Evolutionary conservation across 2,797 vertebrate species (phyloP).

Genomic region (Pseudocheirus occidentalis): DNA sequence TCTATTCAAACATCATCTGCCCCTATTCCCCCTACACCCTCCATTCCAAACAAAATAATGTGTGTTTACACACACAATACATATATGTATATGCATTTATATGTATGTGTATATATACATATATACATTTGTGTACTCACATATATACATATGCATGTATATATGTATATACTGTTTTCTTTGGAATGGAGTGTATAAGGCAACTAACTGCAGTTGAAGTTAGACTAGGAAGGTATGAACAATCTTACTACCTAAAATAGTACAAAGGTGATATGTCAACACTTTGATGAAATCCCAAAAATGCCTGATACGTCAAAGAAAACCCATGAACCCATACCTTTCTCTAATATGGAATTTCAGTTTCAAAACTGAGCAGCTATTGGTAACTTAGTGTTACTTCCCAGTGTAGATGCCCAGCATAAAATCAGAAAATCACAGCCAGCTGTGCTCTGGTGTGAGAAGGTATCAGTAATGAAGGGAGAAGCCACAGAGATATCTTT

Average conservation of each 20-base stretch:
- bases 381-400: neutral
- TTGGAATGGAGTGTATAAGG: neutral
- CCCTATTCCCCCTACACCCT: too few species aligned
- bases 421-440: neutral
- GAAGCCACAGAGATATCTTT: neutral
- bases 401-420: neutral
- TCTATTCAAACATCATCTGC: neutral
- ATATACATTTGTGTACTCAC: too few species aligned
- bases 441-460: neutral
- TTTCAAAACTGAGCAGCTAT: neutral
- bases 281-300: neutral
- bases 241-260: neutral
- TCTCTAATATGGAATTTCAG: neutral
- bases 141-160: neutral
- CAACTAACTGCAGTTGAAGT: neutral
- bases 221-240: neutral
- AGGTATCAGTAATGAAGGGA: neutral
- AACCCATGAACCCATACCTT: neutral
- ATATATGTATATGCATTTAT: neutral
- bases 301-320: neutral
- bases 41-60: neutral
- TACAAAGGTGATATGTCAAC: neutral
- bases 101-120: neutral
- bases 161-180: neutral
- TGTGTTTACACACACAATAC: neutral